A percentile compares a stretch with the other conserved stretches of the same genome.
These are phyloP conservation scores for Halyomorpha halys DNA, from an alignment of 1,140 invertebrate species.

Conservation along the genomic window DNA sequence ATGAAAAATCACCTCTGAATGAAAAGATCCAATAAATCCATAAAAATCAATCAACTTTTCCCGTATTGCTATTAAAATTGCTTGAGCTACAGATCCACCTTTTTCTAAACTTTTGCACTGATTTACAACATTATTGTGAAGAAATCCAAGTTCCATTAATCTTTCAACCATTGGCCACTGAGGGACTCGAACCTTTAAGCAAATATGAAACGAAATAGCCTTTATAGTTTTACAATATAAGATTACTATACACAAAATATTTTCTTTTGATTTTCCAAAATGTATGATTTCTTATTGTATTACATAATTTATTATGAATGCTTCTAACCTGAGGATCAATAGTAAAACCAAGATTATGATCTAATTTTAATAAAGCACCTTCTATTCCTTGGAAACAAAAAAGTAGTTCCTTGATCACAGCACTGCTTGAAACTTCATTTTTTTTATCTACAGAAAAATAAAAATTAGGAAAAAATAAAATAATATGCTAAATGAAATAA, in stretches of 20 bases:
- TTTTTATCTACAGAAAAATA: slow-evolving; percentile 23
- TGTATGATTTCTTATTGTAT: too few relatives aligned
- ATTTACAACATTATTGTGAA: slow-evolving; percentile 65
- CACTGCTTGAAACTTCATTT: slow-evolving; percentile 35
- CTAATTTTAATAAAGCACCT: slow-evolving; percentile 59
- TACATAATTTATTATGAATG: too few relatives aligned
- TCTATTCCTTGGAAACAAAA: slow-evolving; percentile 73
- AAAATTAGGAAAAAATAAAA: neutral
- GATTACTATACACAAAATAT: too few relatives aligned
- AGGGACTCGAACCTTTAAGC: slow-evolving; percentile 24
- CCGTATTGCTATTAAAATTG: slow-evolving; percentile 72
- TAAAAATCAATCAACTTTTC: slow-evolving; percentile 80
- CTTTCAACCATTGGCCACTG: slow-evolving; percentile 36
- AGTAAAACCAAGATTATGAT: slow-evolving; percentile 53
- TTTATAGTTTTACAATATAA: too few relatives aligned
- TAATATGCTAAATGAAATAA: neutral
- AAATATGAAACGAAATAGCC: too few relatives aligned
- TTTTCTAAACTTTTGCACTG: slow-evolving; percentile 54
- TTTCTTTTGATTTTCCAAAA: too few relatives aligned
- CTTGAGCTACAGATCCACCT: slow-evolving; percentile 73
- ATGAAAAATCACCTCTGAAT: slow-evolving; percentile 35
- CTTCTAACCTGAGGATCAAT: slow-evolving; percentile 46
- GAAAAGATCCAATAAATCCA: slow-evolving; percentile 73
- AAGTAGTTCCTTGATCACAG: slow-evolving; percentile 64
- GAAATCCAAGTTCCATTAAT: slow-evolving; percentile 74